These are phyloP conservation scores for Folsomia manolachei DNA, from an alignment of 2,888 invertebrate genomes.

Conservation along the genomic window DNA sequence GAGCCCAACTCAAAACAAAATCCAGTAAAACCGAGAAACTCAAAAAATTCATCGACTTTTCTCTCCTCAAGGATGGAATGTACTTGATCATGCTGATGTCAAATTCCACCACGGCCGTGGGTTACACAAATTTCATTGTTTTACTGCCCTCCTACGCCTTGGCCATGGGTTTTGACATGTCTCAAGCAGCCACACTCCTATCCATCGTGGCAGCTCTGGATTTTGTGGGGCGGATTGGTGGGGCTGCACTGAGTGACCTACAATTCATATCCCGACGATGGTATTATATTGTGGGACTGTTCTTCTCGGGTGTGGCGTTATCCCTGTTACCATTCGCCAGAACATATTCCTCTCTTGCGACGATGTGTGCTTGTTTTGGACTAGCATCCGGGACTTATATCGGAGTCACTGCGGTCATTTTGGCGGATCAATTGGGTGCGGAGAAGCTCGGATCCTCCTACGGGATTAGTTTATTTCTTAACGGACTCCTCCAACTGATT, in stretches of 20 bases:
- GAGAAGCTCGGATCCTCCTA: conserved; percentile 81
- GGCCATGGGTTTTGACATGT: conserved; percentile 68
- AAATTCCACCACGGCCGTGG: conserved; percentile 80
- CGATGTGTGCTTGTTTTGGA: conserved; percentile 74
- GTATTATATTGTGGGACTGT: conserved; percentile 76
- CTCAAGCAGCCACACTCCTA: conserved; percentile 68
- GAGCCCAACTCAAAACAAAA: conserved; percentile 51
- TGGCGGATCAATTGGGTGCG: conserved; percentile 82
- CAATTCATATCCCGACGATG: conserved; percentile 69
- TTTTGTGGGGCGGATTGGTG: conserved; percentile 78
- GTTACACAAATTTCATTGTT: conserved; percentile 82
- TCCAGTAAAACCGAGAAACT: conserved; percentile 50
- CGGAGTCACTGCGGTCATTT: conserved; percentile 80
- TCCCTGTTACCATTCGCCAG: conserved; percentile 68
- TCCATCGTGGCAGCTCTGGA: conserved; percentile 79
- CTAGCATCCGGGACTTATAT: conserved; percentile 80
- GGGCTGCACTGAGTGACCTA: conserved; percentile 77
- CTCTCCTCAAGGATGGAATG: conserved; percentile 71
- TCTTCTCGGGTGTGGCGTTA: conserved; percentile 73
- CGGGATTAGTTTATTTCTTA: conserved; percentile 79
- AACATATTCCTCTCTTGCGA: conserved; percentile 58
- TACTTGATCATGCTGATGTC: conserved; percentile 79
- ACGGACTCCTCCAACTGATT: conserved; percentile 74
- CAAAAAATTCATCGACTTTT: conserved; percentile 69
- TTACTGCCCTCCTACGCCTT: conserved; percentile 74